Evolutionary conservation across 2,113 vertebrate species (phyloP), one percentile per base, ranked within the genome.

Genomic region (Daboia siamensis): DNA sequence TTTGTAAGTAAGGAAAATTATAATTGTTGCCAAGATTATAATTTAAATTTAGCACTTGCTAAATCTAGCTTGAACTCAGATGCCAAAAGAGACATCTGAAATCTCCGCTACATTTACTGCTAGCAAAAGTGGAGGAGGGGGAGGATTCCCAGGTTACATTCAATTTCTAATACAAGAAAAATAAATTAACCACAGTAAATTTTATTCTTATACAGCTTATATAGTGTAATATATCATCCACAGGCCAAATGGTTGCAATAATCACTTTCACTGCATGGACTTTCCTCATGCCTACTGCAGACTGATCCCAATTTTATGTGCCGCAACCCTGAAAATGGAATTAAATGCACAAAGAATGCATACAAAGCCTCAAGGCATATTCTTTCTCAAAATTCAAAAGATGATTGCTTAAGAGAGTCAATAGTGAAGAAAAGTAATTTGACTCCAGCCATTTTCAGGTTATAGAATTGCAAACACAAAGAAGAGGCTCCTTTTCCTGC

Each of bases 1-100:
- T 84, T 91, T 54, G 92, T 0, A 90, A 86, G 80, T 85, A 86
- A 46, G 93, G 94, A 92, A 93, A 0, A n/a, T 85, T 52, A 94
- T 46, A 1, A 57, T 29, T 3, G 3, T 90, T 94, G 93, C 92
- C 95, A 95, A 93, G 90, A 74, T 51, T 39, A 91, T 39, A 92
- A 39, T 90, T 91, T 94, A 0, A 2, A 44, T 86, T 93, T 85
- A 44, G 5, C 61, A 92, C 94, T 86, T 93, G 44, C 56, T 92
- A 90, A 91, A 93, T 12, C 92, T 3, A 89, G 26, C 87, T 90
- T n/a, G 57, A 94, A 93, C 93, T 92, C 46, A 94, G 90, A 92
- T 61, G 56, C 93, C 1, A 3, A 23, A 39, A 46, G 91, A 94
- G 90, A 29, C 26, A 94, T 80, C 21, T 74, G 21, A 90, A 93